Conservation (phyloP, 2,113 vertebrate genomes). For the Hymenochirus boettgeri region DNA sequence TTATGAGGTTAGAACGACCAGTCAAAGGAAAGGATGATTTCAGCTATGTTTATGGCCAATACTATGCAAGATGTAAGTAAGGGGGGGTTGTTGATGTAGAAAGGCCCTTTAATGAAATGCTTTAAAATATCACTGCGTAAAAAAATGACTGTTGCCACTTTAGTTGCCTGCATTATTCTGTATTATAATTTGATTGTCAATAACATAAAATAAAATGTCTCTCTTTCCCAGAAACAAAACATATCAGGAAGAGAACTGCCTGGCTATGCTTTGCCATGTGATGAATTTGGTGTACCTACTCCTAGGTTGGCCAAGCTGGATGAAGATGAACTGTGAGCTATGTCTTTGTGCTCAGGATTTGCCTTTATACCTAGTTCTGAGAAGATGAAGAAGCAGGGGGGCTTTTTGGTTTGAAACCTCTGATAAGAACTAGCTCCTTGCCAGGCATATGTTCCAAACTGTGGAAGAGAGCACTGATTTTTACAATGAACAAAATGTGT, state of each 20-base stretch:
- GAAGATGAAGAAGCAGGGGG: neutral
- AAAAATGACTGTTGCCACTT: too few relatives aligned
- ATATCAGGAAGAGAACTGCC: constrained; percentile 27
- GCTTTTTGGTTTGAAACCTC: constrained; percentile 5
- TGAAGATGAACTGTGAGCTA: constrained; percentile 77
- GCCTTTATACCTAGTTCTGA: neutral
- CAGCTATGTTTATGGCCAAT: too few relatives aligned
- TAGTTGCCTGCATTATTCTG: too few relatives aligned
- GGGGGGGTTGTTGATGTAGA: too few relatives aligned
- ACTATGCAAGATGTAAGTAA: too few relatives aligned
- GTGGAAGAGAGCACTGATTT: constrained; percentile 8
- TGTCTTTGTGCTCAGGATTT: neutral
- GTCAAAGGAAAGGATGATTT: too few relatives aligned
- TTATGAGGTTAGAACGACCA: too few relatives aligned
- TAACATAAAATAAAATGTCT: constrained; percentile 16
- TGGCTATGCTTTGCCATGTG: constrained; percentile 30
- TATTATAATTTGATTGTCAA: too few relatives aligned
- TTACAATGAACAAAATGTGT: neutral
- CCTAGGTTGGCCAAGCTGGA: constrained; percentile 72
- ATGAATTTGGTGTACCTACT: constrained; percentile 33
- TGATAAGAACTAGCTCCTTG: constrained; percentile 4
- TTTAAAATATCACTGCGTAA: too few relatives aligned
- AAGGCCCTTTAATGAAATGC: too few relatives aligned
- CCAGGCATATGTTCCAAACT: neutral
- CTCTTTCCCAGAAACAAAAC: constrained; percentile 44